Percentiles rank a stretch among this genome's conserved stretches.
These are phyloP conservation scores for Sphyrna mokarran DNA, from an alignment of 2,113 vertebrate genomes.

Conservation along the genomic window DNA sequence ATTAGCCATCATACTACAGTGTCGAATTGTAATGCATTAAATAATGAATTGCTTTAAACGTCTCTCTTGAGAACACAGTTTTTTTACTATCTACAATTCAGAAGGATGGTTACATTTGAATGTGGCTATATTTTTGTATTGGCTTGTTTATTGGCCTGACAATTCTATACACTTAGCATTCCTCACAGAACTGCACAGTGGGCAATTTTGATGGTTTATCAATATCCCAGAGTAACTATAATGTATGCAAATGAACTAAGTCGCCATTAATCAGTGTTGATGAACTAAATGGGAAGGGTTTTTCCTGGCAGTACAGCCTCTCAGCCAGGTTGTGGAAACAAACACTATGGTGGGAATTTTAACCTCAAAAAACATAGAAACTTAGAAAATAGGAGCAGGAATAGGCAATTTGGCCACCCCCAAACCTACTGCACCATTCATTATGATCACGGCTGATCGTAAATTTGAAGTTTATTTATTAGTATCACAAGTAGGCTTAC, in stretches of 20 bases:
- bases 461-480: too few species aligned
- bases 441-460: too few species aligned
- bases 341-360: not conserved
- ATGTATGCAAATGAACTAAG: not conserved
- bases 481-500: too few species aligned
- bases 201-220: not conserved
- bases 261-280: not conserved
- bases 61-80: not conserved
- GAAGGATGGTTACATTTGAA: not conserved
- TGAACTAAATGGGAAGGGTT: not conserved
- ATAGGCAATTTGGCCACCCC: too few species aligned
- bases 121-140: not conserved
- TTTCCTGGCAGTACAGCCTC: not conserved
- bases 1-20: not conserved
- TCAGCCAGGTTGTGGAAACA: not conserved
- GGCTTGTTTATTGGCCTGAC: not conserved
- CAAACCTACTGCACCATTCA: too few species aligned
- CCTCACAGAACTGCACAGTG: not conserved
- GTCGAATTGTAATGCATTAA: not conserved
- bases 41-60: conserved; percentile 17
- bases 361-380: not conserved
- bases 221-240: too few species aligned
- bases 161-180: not conserved
- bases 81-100: not conserved
- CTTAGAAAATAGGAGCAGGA: too few species aligned